Percentiles rank a stretch among this genome's conserved stretches.
Conservation (phyloP, 2,113 vertebrate genomes). For the Stomatorhinus ivindoensis region DNA sequence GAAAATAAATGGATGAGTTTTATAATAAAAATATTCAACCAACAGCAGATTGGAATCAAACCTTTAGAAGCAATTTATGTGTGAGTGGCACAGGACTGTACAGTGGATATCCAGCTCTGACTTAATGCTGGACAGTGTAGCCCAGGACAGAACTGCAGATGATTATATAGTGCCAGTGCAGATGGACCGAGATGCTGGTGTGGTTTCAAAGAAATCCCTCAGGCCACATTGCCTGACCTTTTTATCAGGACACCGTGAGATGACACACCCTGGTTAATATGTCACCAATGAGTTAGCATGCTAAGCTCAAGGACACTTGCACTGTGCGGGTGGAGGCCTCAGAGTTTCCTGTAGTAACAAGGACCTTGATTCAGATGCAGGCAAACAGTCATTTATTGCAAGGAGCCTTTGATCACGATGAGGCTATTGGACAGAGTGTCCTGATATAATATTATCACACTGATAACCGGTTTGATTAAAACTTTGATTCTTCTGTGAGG, state of each 20-base stretch:
- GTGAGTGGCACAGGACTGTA: background rate
- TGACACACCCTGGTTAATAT: slow-evolving; percentile 12
- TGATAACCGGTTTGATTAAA: background rate
- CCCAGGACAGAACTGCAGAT: background rate
- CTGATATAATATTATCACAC: background rate
- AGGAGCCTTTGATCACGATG: background rate
- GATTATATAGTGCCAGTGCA: background rate
- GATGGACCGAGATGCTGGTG: background rate
- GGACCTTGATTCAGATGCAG: slow-evolving; percentile 1
- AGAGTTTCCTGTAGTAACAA: background rate
- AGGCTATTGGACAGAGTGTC: background rate
- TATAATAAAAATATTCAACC: background rate
- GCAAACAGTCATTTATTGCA: background rate
- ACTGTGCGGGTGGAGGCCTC: background rate
- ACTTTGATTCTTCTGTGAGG: background rate
- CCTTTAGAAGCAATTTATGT: background rate
- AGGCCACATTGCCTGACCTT: background rate
- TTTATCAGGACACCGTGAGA: background rate
- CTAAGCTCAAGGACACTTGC: background rate
- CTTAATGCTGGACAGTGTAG: background rate
- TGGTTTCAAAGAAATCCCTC: background rate
- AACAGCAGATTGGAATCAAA: background rate
- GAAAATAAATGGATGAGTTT: background rate
- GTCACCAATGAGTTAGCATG: background rate
- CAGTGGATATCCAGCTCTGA: background rate